These are phyloP conservation scores for Heliconius melpomene DNA, from an alignment of 1,140 invertebrate genomes.

Conservation along the genomic window DNA sequence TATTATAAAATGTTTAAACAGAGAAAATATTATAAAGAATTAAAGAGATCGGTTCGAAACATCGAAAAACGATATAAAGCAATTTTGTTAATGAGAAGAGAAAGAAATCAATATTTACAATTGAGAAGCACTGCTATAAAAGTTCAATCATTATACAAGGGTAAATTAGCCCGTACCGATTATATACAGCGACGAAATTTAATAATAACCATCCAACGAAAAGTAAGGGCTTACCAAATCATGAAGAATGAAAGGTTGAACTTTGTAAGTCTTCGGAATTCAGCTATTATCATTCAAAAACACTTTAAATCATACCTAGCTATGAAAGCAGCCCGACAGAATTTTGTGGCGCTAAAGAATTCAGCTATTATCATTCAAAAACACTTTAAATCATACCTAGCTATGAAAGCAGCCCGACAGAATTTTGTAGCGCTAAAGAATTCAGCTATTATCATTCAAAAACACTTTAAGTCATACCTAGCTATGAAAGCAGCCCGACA, in stretches of 20 bases:
- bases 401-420: constrained; percentile 60
- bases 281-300: constrained; percentile 73
- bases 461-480: constrained; percentile 65
- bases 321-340: constrained; percentile 59
- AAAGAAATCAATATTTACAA: constrained; percentile 66
- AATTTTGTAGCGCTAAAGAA: constrained; percentile 64
- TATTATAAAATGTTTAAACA: constrained; percentile 70
- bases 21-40: constrained; percentile 44
- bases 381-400: constrained; percentile 66
- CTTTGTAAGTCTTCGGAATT: constrained; percentile 64
- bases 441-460: constrained; percentile 74
- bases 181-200: constrained; percentile 57
- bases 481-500: constrained; percentile 59
- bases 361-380: constrained; percentile 73
- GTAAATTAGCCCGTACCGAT: constrained; percentile 50
- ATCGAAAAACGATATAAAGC: constrained; percentile 70
- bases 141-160: constrained; percentile 75
- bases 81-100: constrained; percentile 62
- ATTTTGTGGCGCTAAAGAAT: constrained; percentile 64
- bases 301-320: constrained; percentile 65
- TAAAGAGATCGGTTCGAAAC: constrained; percentile 51
- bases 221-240: constrained; percentile 64
- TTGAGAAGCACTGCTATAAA: constrained; percentile 50
- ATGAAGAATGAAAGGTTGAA: constrained; percentile 63
- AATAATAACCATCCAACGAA: constrained; percentile 70